Evolutionary conservation across 2,888 invertebrate genomes (phyloP).

Genomic region (Acanthosepion esculentum): DNA sequence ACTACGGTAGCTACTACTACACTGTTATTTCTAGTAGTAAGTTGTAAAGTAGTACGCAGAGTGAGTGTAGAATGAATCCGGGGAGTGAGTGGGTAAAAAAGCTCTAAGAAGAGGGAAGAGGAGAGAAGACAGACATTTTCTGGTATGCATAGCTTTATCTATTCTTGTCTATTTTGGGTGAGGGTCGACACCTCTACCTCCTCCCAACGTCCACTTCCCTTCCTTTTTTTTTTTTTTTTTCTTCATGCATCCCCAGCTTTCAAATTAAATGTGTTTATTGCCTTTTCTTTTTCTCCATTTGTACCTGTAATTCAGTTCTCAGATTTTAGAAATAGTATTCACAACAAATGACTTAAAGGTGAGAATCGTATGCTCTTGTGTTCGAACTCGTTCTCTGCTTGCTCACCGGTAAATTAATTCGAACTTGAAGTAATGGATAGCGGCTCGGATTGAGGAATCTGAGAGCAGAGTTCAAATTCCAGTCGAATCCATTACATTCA

Average conservation of each 20-base stretch:
- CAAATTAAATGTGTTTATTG: not conserved
- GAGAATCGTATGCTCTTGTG: too few species aligned
- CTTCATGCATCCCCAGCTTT: not conserved
- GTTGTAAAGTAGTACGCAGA: conserved; percentile 14
- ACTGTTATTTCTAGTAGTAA: not conserved
- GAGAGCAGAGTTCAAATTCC: too few species aligned
- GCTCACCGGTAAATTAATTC: too few species aligned
- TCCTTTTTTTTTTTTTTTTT: not conserved
- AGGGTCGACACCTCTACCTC: not conserved
- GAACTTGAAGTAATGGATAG: too few species aligned
- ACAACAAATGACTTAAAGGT: too few species aligned
- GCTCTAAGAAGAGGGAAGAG: not conserved
- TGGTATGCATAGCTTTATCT: conserved; percentile 33
- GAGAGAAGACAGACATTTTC: not conserved
- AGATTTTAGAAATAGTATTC: not conserved
- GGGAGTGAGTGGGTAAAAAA: not conserved
- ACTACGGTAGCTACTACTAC: not conserved
- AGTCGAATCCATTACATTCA: too few species aligned
- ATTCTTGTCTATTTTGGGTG: not conserved
- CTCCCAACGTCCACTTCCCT: not conserved
- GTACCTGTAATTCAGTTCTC: not conserved
- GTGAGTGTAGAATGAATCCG: not conserved
- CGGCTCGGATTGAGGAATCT: too few species aligned
- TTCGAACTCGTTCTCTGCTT: too few species aligned
- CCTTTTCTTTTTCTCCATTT: not conserved